phyloP scores from a whole-genome alignment of 2,797 vertebrate genomes.

The Lagocephalus sceleratus region DNA sequence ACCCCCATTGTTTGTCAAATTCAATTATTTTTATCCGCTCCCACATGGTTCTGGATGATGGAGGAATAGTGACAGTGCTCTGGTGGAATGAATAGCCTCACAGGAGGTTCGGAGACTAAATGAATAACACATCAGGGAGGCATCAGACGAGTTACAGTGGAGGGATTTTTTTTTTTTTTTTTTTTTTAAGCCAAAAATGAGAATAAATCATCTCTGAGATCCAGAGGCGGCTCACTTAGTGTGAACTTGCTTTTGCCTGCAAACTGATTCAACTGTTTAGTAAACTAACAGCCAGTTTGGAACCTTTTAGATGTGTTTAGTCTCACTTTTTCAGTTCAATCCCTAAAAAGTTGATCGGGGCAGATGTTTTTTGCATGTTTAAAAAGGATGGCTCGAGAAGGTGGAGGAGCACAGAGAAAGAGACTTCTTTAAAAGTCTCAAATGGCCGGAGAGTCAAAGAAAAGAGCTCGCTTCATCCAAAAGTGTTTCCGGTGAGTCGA shows the following conservation, averaged over 20 bases:
- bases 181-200: constrained; percentile 21
- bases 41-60: constrained; percentile 19
- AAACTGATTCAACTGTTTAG: background rate
- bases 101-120: constrained; percentile 35
- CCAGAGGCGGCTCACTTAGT: constrained; percentile 27
- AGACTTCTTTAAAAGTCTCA: constrained; percentile 35
- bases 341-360: background rate
- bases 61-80: constrained; percentile 41
- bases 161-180: constrained; percentile 30
- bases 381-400: background rate
- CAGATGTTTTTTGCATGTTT: background rate
- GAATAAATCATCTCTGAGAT: constrained; percentile 41
- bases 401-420: constrained; percentile 5
- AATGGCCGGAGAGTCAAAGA: constrained; percentile 51
- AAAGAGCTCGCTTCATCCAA: constrained; percentile 39
- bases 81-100: constrained; percentile 48
- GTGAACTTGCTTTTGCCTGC: constrained; percentile 6
- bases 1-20: constrained; percentile 19
- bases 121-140: constrained; percentile 65
- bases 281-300: constrained; percentile 10
- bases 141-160: constrained; percentile 43
- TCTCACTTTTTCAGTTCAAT: no score
- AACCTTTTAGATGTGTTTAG: constrained; percentile 18
- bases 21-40: constrained; percentile 12
- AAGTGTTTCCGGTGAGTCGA: constrained; percentile 66